These are phyloP conservation scores for Melangyna quadrimaculata DNA, from an alignment of 2,888 invertebrate species.

Conservation along the genomic window DNA sequence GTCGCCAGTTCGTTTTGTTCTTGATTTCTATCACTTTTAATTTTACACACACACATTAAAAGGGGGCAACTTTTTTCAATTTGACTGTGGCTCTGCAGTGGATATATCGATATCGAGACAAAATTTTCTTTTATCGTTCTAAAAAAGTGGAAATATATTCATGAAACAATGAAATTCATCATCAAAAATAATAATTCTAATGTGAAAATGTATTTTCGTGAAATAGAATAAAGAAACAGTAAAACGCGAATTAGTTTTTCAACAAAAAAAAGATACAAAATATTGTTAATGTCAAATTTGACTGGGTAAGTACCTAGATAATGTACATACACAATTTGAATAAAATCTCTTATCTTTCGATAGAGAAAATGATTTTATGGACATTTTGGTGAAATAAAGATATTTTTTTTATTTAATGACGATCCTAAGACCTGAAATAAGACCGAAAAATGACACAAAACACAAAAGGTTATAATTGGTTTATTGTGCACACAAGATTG, in stretches of 20 bases:
- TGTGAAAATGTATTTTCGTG: slow-evolving; percentile 11
- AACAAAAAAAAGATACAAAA: background rate
- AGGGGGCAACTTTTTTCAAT: slow-evolving; percentile 52
- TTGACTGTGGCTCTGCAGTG: slow-evolving; percentile 36
- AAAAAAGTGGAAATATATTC: background rate
- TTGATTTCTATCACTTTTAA: slow-evolving; percentile 3
- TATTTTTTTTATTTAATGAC: slow-evolving; percentile 1
- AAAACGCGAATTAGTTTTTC: background rate
- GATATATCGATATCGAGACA: background rate
- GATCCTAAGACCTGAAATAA: background rate
- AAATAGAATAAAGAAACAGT: slow-evolving; percentile 22
- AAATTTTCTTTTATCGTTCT: background rate
- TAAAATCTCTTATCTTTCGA: background rate
- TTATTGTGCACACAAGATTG: background rate
- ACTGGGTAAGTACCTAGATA: slow-evolving; percentile 21
- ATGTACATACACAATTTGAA: background rate
- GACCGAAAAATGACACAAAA: no score
- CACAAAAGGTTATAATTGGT: background rate
- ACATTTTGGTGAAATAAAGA: slow-evolving; percentile 15
- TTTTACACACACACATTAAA: background rate
- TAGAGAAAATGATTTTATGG: slow-evolving; percentile 13
- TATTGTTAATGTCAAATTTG: background rate
- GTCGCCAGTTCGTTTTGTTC: background rate
- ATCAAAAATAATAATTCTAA: slow-evolving; percentile 6
- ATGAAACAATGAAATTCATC: slow-evolving; percentile 30